Evolutionary conservation across 2,113 vertebrate genomes (phyloP).

Genomic region (Dasyornis broadbenti): DNA sequence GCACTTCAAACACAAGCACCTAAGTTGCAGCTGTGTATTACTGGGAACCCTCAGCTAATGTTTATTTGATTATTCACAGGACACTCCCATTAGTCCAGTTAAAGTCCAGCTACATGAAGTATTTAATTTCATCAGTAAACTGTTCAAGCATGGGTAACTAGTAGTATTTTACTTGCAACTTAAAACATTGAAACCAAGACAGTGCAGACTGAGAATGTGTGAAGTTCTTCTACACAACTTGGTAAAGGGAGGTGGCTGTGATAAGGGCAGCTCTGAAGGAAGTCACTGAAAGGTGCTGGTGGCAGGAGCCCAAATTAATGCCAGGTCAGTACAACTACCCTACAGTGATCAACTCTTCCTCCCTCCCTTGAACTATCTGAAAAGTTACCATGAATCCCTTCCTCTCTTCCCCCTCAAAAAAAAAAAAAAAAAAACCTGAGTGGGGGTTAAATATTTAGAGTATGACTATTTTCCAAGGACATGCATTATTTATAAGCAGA

Average conservation of each 20-base stretch:
- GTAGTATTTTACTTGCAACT: too few relatives aligned
- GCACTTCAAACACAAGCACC: too few relatives aligned
- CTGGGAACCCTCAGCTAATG: too few relatives aligned
- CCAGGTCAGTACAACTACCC: background rate
- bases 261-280: background rate
- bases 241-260: too few relatives aligned
- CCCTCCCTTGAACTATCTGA: background rate
- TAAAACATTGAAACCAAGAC: background rate
- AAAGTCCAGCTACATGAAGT: too few relatives aligned
- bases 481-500: background rate
- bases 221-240: too few relatives aligned
- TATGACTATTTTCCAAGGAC: background rate
- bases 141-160: too few relatives aligned
- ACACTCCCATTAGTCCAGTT: too few relatives aligned
- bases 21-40: too few relatives aligned
- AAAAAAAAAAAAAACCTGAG: background rate
- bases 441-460: background rate
- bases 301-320: background rate
- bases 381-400: background rate
- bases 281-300: background rate
- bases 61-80: too few relatives aligned
- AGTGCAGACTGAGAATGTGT: too few relatives aligned
- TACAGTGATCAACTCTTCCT: background rate
- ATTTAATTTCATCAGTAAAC: background rate
- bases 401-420: background rate